Percentiles rank a stretch among this genome's conserved stretches.
Conservation (phyloP, 2,113 vertebrate species). For the Emberiza fucata region DNA sequence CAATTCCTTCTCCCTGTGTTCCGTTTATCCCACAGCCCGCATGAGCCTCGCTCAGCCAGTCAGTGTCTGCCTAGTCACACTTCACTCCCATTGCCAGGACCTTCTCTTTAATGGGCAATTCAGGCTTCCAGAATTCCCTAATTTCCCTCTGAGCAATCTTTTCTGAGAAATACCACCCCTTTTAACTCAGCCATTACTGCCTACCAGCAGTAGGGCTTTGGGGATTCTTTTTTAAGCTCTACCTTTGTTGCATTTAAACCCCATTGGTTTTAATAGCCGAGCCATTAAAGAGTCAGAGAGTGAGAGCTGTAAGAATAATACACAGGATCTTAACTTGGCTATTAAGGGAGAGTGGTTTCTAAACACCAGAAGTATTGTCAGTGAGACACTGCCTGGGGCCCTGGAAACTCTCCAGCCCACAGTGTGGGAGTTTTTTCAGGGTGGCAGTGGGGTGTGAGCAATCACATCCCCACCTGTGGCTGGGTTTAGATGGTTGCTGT, state of each 20-base stretch:
- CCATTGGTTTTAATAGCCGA: background rate
- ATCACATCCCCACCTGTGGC: background rate
- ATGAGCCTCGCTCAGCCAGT: background rate
- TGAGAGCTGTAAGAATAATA: background rate
- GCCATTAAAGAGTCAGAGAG: conserved; percentile 11
- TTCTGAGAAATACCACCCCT: background rate
- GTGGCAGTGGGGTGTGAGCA: background rate
- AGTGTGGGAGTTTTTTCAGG: background rate
- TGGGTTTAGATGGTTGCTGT: background rate
- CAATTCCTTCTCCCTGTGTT: background rate
- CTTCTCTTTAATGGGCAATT: background rate
- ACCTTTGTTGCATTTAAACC: background rate
- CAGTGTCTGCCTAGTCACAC: background rate
- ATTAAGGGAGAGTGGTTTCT: background rate
- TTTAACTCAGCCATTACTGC: background rate
- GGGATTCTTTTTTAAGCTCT: background rate
- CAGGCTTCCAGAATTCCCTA: background rate
- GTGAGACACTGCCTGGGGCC: background rate
- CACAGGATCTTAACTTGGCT: background rate
- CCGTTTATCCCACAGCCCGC: background rate
- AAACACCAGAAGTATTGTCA: background rate
- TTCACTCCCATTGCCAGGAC: background rate
- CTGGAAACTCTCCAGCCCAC: background rate
- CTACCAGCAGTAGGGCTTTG: background rate
- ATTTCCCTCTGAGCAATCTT: background rate